phyloP scores from a whole-genome alignment of 2,113 vertebrate species.

The Camelus bactrianus region DNA sequence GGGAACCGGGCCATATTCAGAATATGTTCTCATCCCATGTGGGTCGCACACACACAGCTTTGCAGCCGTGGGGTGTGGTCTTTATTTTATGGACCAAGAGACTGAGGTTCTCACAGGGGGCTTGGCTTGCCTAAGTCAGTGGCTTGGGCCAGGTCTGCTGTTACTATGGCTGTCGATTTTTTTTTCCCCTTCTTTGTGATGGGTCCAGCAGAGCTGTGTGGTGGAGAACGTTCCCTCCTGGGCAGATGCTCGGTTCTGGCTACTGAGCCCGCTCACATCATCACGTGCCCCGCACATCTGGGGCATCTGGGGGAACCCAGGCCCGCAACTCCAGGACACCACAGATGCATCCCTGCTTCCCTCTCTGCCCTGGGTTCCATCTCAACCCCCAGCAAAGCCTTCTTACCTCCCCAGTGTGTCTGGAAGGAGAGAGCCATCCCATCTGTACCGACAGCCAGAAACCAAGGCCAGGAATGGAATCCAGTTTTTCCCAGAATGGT shows the following conservation, averaged over 20 bases:
- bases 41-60: rapidly evolving
- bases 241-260: neutral
- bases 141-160: neutral
- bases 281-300: rapidly evolving
- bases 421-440: neutral
- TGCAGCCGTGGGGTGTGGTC: neutral
- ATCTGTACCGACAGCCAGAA: neutral
- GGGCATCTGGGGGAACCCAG: neutral
- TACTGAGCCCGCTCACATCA: neutral
- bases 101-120: rapidly evolving
- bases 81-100: neutral
- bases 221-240: neutral
- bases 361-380: neutral
- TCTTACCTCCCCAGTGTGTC: neutral
- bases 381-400: neutral
- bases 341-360: neutral
- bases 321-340: neutral
- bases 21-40: rapidly evolving
- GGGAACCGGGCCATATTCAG: rapidly evolving
- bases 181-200: neutral
- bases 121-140: neutral
- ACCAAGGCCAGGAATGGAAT: neutral
- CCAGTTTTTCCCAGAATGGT: neutral
- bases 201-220: neutral
- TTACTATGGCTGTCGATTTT: neutral